Conservation (phyloP, 2,888 invertebrate species). For the Psylliodes chrysocephalus region DNA sequence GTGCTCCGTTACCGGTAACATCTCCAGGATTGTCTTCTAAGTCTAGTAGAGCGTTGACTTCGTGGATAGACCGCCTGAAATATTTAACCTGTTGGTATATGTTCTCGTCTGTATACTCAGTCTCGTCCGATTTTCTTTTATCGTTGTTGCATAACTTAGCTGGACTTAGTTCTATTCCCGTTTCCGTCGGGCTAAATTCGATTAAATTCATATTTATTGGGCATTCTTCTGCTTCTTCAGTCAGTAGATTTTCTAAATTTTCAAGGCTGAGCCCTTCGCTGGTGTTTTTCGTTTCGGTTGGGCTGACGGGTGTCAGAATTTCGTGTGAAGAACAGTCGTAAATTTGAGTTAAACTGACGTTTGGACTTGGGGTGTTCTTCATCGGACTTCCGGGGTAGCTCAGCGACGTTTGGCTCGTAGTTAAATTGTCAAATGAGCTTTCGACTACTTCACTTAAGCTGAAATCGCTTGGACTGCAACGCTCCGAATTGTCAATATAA, state of each 20-base stretch:
- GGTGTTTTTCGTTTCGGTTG: slow-evolving; percentile 45
- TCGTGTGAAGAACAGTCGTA: slow-evolving; percentile 45
- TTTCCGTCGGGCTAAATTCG: slow-evolving; percentile 55
- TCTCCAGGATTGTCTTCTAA: slow-evolving; percentile 52
- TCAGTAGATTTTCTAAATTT: slow-evolving; percentile 36
- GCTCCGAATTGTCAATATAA: slow-evolving; percentile 55
- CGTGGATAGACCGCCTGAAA: slow-evolving; percentile 77
- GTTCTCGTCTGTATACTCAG: slow-evolving; percentile 61
- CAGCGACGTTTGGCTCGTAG: slow-evolving; percentile 64
- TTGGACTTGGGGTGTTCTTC: slow-evolving; percentile 57
- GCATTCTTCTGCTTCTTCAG: slow-evolving; percentile 45
- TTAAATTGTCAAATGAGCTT: slow-evolving; percentile 60
- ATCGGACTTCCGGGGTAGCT: slow-evolving; percentile 58
- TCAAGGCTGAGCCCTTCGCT: slow-evolving; percentile 47
- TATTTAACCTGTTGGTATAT: slow-evolving; percentile 80
- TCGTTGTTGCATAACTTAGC: slow-evolving; percentile 49
- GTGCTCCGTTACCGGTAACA: slow-evolving; percentile 3
- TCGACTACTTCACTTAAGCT: slow-evolving; percentile 59
- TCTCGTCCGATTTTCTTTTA: slow-evolving; percentile 59
- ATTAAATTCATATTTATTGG: slow-evolving; percentile 50
- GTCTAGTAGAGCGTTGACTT: slow-evolving; percentile 73
- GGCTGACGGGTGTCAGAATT: slow-evolving; percentile 43
- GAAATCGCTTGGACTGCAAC: slow-evolving; percentile 54
- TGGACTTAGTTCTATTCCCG: slow-evolving; percentile 36
- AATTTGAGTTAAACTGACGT: slow-evolving; percentile 57